These are phyloP conservation scores for Argentina silus DNA, from an alignment of 2,797 vertebrate species.

Conservation along the genomic window DNA sequence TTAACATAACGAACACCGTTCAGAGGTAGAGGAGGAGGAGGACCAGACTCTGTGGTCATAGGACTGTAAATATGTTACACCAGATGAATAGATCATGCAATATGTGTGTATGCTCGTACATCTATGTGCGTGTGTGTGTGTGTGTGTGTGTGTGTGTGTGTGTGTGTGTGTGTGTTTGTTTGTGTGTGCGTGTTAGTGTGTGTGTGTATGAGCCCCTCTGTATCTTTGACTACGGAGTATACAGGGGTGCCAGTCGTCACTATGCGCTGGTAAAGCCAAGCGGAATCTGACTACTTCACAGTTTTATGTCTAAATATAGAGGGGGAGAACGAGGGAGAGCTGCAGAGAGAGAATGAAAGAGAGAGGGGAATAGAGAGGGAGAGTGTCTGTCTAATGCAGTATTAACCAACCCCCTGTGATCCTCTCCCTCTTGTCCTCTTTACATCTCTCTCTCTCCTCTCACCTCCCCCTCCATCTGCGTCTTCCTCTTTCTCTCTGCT, in stretches of 20 bases:
- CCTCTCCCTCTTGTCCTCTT: background rate
- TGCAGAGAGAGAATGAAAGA: conserved; percentile 53
- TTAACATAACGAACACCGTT: conserved; percentile 49
- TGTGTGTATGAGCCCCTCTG: conserved; percentile 40
- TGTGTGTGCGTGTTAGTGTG: conserved; percentile 19
- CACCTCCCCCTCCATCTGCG: conserved; percentile 64
- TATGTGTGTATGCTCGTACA: too few species aligned
- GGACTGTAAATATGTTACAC: too few species aligned
- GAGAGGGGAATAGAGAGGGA: conserved; percentile 42
- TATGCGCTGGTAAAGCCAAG: conserved; percentile 69
- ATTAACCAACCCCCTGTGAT: conserved; percentile 66
- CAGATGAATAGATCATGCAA: too few species aligned
- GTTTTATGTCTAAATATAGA: conserved; percentile 79
- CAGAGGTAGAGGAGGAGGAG: conserved; percentile 38
- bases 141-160: background rate
- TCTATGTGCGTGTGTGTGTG: too few species aligned
- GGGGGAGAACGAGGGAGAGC: conserved; percentile 31
- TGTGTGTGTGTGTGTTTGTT: conserved; percentile 4
- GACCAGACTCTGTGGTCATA: conserved; percentile 22
- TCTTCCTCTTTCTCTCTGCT: conserved; percentile 14
- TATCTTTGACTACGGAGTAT: conserved; percentile 51
- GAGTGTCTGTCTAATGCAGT: conserved; percentile 61
- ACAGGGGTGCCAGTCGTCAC: conserved; percentile 66
- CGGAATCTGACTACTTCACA: conserved; percentile 77
- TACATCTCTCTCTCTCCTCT: conserved; percentile 53